Base-by-base conservation (phyloP, 2,797 vertebrate species). In the Peromyscus aztecus region DNA sequence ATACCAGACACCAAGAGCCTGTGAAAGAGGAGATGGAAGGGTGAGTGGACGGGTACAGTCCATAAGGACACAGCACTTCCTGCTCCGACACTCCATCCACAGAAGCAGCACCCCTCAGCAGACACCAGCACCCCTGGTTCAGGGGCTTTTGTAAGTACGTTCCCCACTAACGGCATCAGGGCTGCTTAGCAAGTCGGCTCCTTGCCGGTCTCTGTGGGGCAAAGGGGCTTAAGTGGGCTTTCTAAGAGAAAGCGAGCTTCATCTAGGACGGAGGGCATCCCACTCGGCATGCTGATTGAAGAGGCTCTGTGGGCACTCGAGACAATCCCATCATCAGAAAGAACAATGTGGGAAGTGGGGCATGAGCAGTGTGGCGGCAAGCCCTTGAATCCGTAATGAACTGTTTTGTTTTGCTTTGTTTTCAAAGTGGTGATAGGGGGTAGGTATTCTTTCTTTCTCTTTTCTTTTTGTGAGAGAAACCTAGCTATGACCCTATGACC, bases 361-460 rank as follows among this genome's bases (percentile, higher is more conserved):
- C 75, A 1, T 75, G 59, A 90, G 31, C 31, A 0, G 9, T 23
- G 55, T 3, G 13, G 19, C 52, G 21, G 31, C 29, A 46, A 49
- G 43, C 75, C 88, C 75, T 46, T 37, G 75, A 65, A 34, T 90
- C 43, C 2, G 4, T 78, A 52, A 78, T 77, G 73, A 65, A 19
- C 75, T 78, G 40, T 61, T 76, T 76, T 59, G 55, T 23, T 69
- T 89, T 89, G 69, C 84, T 89, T 75, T 89, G 86, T 76, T 89
- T 89, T 76, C 37, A 76, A 24, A 61, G 37, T 59, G 71, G 55
- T 31, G 21, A 19, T 24, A 52, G 27, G 40, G 86, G 55, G 52
- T 17, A 9, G 40, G 4, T 43, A 4, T 5, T 59, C 27, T 19
- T 59, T 21, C 85, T 59, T 61, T 34, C 55, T 43, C 67, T 87